Conservation (phyloP, 2,797 vertebrate genomes). For the Meda fulgida region DNA sequence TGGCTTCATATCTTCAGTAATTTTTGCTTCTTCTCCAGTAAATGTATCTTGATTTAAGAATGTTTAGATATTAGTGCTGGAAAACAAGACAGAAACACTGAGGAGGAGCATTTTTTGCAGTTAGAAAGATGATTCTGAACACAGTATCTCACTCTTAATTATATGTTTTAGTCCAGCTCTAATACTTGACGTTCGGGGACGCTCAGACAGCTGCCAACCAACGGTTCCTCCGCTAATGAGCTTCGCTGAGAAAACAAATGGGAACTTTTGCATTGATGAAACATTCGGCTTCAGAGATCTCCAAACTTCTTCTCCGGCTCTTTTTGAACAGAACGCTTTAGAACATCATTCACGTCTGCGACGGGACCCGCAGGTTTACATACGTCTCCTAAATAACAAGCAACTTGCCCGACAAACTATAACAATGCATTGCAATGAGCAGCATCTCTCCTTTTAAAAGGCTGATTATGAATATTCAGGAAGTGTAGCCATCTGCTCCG, state of each 20-base stretch:
- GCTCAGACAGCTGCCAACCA: background rate
- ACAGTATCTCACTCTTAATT: constrained; percentile 3
- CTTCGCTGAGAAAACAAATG: background rate
- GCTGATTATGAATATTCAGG: constrained; percentile 45
- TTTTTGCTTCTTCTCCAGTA: background rate
- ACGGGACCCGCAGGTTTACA: background rate
- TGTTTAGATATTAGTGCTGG: background rate
- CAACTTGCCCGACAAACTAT: background rate
- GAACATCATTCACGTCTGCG: background rate
- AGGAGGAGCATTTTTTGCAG: background rate
- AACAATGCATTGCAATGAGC: background rate
- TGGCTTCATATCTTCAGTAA: background rate
- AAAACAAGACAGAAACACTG: background rate
- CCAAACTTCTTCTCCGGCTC: background rate
- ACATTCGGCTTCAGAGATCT: constrained; percentile 17
- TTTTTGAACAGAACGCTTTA: background rate
- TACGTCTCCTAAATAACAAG: constrained; percentile 7
- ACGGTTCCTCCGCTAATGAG: constrained; percentile 6
- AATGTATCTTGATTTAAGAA: background rate
- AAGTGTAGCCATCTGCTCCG: constrained; percentile 38
- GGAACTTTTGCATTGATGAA: constrained; percentile 1
- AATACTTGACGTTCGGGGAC: background rate
- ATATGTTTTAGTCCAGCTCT: constrained; percentile 7
- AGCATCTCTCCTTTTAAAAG: background rate
- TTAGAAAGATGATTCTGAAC: background rate